phyloP scores from a whole-genome alignment of 2,797 vertebrate species.

The Martes flavigula region DNA sequence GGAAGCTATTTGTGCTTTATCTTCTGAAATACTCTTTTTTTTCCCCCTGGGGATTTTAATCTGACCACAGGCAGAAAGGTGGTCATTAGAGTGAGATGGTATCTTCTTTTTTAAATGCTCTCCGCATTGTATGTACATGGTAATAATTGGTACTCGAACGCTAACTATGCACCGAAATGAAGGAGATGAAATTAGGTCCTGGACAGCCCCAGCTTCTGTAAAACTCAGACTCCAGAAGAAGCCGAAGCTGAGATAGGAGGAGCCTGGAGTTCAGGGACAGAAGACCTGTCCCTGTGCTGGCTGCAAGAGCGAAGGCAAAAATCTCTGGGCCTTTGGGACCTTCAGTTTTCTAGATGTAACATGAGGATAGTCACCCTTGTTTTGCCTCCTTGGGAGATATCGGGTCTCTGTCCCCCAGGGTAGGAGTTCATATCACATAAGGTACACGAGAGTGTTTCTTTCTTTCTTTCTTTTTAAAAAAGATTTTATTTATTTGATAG shows the following conservation, averaged over 20 bases:
- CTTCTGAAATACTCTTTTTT: background rate
- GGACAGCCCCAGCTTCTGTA: background rate
- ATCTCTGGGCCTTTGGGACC: background rate
- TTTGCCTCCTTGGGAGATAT: background rate
- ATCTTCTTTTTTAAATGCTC: constrained; percentile 17
- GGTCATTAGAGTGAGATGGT: constrained; percentile 10
- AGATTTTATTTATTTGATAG: too few species aligned
- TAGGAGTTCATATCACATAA: background rate
- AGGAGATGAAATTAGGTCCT: background rate
- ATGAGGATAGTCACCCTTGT: background rate
- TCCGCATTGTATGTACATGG: background rate
- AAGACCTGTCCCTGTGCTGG: background rate
- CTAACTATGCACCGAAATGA: background rate
- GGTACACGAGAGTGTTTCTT: background rate
- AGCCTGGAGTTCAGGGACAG: background rate
- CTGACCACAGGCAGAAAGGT: constrained; percentile 48
- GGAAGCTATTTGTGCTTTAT: constrained; percentile 34
- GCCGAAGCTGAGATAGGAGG: background rate
- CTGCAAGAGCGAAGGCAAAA: background rate
- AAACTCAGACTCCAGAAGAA: background rate
- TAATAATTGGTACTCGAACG: background rate
- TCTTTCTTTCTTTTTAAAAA: too few species aligned
- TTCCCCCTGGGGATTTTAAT: background rate
- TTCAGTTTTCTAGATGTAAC: background rate
- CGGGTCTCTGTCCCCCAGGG: fast-evolving